These are phyloP conservation scores for Heterocephalus glaber DNA, from an alignment of 2,113 vertebrate species.

Conservation along the genomic window DNA sequence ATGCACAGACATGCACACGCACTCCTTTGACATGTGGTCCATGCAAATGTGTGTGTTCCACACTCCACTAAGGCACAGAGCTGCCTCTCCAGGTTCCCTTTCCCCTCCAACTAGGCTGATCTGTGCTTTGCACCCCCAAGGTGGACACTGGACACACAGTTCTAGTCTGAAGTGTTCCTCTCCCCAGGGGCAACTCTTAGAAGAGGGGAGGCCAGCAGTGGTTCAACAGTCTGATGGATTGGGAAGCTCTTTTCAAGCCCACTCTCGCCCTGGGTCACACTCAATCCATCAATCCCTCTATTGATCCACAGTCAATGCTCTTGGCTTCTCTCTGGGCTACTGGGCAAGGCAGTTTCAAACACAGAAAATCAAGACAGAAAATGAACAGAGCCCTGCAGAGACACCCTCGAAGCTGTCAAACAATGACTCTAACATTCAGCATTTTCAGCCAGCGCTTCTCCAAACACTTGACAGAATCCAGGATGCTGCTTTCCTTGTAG, in stretches of 20 bases:
- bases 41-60: neutral
- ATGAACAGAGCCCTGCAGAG: neutral
- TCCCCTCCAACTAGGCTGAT: rapidly evolving
- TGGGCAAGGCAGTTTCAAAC: neutral
- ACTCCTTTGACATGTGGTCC: neutral
- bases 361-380: neutral
- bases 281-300: neutral
- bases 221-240: neutral
- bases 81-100: neutral
- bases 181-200: neutral
- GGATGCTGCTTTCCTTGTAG: neutral
- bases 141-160: neutral
- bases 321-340: neutral
- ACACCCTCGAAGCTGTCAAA: neutral
- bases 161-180: neutral
- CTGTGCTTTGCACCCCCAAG: neutral
- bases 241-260: neutral
- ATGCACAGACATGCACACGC: too few relatives aligned
- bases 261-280: neutral
- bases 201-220: neutral
- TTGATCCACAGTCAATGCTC: neutral
- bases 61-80: neutral
- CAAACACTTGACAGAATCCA: neutral
- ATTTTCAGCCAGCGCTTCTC: neutral
- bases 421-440: neutral